phyloP scores from a whole-genome alignment of 1,140 invertebrate species.

The Coenobita brevimanus region DNA sequence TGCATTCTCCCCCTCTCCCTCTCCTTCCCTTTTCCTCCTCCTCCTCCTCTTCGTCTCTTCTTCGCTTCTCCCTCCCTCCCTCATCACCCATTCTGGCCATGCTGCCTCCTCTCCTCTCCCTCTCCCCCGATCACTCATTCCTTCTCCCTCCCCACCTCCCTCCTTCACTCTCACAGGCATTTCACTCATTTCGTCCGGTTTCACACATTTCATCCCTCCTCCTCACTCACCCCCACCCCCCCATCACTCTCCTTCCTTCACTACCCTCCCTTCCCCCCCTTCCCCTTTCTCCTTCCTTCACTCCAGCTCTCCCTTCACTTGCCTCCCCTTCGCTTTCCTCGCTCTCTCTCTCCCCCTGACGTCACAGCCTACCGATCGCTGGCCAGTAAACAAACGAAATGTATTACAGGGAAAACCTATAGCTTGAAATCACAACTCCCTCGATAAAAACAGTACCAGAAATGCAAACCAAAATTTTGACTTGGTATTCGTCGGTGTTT shows the following conservation, averaged over 20 bases:
- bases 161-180: slow-evolving; percentile 13
- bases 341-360: slow-evolving; percentile 10
- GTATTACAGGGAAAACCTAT: too few relatives aligned
- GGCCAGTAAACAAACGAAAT: neutral
- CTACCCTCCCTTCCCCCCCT: too few relatives aligned
- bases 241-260: neutral
- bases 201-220: slow-evolving; percentile 30
- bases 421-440: too few relatives aligned
- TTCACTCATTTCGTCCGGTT: slow-evolving; percentile 43
- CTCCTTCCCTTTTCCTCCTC: too few relatives aligned
- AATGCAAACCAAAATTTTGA: too few relatives aligned
- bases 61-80: slow-evolving; percentile 4
- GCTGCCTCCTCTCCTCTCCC: neutral
- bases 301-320: too few relatives aligned
- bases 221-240: neutral
- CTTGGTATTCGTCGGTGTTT: too few relatives aligned
- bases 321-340: neutral
- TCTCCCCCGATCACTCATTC: slow-evolving; percentile 13
- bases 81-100: slow-evolving; percentile 13
- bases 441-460: too few relatives aligned
- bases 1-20: too few relatives aligned
- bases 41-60: too few relatives aligned
- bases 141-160: slow-evolving; percentile 6
- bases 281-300: neutral
- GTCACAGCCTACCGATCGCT: slow-evolving; percentile 37